Base-by-base conservation (phyloP, 1,140 invertebrate genomes). In the Drosophila triauraria region DNA sequence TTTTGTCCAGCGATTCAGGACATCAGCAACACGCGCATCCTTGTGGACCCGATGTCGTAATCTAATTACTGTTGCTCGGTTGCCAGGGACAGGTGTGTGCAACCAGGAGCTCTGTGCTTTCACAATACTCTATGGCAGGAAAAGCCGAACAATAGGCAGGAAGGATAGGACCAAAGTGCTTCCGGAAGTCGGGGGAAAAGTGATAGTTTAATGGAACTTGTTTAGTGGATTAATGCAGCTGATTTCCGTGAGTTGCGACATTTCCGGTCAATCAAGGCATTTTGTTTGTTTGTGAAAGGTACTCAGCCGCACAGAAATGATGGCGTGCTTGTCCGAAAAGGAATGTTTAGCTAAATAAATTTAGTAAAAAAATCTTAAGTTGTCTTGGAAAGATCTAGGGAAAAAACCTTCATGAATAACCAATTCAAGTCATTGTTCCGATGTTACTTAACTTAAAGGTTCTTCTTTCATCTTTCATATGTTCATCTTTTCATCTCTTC, bases 21-120 rank as follows among this genome's bases (percentile, higher is more conserved):
- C 48, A 25, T 30, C 42, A 20, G 27, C 53, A 57, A 76, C 56
- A 74, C 61, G 71, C 53, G 60, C 53, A 53, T 50, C 72, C 74
- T 57, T 30, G 42, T 46, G 77, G 50, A 75, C 64, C 50, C 51
- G 47, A 68, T 65, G 63, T 62, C 58, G 44, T 86, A 83, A 86
- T 86, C 60, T 77, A 82, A 86, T 87, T 87, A 87, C 59, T 35
- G 32, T 25, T 58, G 23, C 40, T 50, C 6, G 7, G 43, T 25
- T 54, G 32, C 43, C 72, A 35, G 38, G 32, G 50, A 50, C 43
- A 62, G 27, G 53, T 70, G 67, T 69, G 64, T 56, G 67, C 63
- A 70, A n/a, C 17, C 47, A 23, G 48, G 13, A n/a, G 25, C 10
- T 6, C 53, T 20, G 10, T 8, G 43, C 10, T 71, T 59, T 50